Evolutionary conservation across 2,113 vertebrate species (phyloP).

Genomic region (Notothenia rossii): DNA sequence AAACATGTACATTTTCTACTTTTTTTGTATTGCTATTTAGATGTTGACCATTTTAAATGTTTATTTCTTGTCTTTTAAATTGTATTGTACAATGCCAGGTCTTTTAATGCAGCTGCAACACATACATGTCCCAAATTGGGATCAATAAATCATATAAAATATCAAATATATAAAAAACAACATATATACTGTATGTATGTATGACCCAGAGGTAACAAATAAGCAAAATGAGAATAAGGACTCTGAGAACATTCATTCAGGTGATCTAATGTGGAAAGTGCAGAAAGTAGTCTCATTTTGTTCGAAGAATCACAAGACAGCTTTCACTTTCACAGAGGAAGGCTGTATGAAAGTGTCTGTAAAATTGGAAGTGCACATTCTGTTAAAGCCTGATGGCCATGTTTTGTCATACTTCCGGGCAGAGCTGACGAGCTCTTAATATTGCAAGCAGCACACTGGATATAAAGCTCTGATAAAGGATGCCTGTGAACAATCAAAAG

Average conservation of each 20-base stretch:
- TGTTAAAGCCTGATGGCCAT: constrained; percentile 37
- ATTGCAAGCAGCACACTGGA: constrained; percentile 27
- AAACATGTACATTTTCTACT: no score
- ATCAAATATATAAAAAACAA: no score
- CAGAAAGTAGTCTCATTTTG: constrained; percentile 43
- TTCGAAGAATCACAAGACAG: constrained; percentile 44
- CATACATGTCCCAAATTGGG: no score
- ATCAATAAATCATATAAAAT: no score
- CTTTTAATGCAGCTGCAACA: no score
- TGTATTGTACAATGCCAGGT: no score
- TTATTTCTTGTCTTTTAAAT: no score
- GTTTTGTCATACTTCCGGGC: constrained; percentile 32
- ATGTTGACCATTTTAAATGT: no score
- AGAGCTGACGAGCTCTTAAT: constrained; percentile 43
- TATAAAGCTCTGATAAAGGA: constrained; percentile 41
- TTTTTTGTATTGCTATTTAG: no score
- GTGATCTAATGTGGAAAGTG: constrained; percentile 13
- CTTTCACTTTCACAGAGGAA: constrained; percentile 55
- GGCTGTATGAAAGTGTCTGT: constrained; percentile 23
- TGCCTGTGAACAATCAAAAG: constrained; percentile 23
- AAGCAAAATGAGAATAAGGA: constrained; percentile 9
- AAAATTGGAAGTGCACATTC: constrained; percentile 47
- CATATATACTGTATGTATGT: background rate
- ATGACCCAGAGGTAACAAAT: constrained; percentile 18
- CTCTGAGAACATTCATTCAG: constrained; percentile 12